Evolutionary conservation across 2,797 vertebrate species (phyloP), one percentile per base, ranked within the genome.

Genomic region (Choloepus didactylus): DNA sequence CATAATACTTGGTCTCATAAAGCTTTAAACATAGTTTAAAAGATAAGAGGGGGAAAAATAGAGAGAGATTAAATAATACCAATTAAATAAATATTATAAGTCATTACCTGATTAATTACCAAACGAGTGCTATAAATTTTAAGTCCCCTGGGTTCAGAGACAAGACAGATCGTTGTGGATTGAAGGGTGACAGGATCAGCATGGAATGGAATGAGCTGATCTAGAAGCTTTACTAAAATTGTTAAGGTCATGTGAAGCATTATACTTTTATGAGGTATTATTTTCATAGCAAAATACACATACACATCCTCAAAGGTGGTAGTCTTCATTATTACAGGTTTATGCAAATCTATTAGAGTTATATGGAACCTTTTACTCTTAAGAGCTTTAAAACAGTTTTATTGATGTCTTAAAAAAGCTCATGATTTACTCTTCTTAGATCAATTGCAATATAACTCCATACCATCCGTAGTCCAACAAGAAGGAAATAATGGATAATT

Each of bases 41-140:
- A 91, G 23, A 56, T 77, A 10, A 87, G 25, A 91, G 29, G 66
- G 4, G 44, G 21, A 93, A 23, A 35, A 25, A 76, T 23, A n/a
- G 27, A 46, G 12, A 88, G 79, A 64, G 31, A 86, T 87, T 84
- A 77, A 93, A 80, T 90, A 89, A 94, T 66, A 69, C 31, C 70
- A 93, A 89, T 66, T 83, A 93, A 93, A 89, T 56, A 94, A 94
- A 89, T 73, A 91, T 82, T 31, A 76, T 62, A 91, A 60, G 59
- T 64, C 41, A 90, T 89, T 93, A 62, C 89, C 72, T 89, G 31
- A 92, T 84, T 84, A 91, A 83, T 94, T 94, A 54, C 29, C 29
- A 94, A 93, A 89, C 89, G 75, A 94, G 18, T 62, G 60, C 27
- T 87, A 86, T 87, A 73, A 95, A 93, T 75, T 89, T 87, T 85